Base-by-base conservation (phyloP, 2,113 vertebrate genomes). In the Petrocephalus zakoni region DNA sequence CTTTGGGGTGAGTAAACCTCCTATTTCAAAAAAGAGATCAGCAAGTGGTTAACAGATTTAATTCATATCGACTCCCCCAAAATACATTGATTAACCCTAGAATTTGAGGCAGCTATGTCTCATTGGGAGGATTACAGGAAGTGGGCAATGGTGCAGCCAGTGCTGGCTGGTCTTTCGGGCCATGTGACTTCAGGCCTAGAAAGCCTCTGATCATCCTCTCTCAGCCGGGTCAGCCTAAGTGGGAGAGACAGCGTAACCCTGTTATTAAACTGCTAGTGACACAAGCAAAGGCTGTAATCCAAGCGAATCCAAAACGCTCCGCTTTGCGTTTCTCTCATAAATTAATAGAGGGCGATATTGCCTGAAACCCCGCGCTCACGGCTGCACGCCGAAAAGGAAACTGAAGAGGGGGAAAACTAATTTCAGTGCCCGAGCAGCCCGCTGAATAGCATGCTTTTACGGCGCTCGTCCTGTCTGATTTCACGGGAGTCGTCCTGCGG, bases 221-320 rank as follows among this genome's bases (percentile, higher is more conserved):
- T 17, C 21, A 49, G 21, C 46, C 1, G 22, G 81, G 34, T 22
- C 81, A 47, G 81, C 22, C 19, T 46, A 42, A 83, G 42, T 22
- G 46, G 46, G 19, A 83, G 37, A 49, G 47, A 83, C 81, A 47
- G 46, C 9, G 0, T 21, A 47, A 42, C 46, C 61, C 81, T 83
- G 46, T 83, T 83, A 83, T 83, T 83, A 83, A 83, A 49, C 81
- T 83, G 34, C 81, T 42, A 83, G 34, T 49, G 81, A 49, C 81
- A 83, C 81, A 17, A 49, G 81, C 15, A 21, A 49, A 47, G 49
- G 81, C 81, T 49, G 46, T 83, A 83, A 83, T 83, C 49, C 81
- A 10, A n/a, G 37, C 8, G 7, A 49, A n/a, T 83, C 81, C 46
- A 13, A 29, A 49, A 83, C n/a, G 81, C 81, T 11, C 81, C 19